Conservation (phyloP, 2,797 vertebrate species). For the Ispidina picta region DNA sequence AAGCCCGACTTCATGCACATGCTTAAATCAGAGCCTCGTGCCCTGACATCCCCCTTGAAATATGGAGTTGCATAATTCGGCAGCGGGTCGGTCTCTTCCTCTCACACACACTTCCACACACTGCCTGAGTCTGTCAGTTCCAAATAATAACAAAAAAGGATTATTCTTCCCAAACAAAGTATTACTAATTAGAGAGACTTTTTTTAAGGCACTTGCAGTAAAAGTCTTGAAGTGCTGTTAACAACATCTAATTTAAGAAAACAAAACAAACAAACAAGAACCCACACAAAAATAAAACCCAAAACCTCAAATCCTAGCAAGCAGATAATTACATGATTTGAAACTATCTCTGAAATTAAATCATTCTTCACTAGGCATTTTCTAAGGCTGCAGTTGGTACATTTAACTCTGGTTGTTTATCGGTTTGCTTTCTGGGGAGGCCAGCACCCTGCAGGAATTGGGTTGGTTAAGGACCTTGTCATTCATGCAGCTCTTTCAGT, state of each 20-base stretch:
- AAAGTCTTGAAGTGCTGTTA: slow-evolving; percentile 31
- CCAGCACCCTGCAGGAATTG: neutral
- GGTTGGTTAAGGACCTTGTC: neutral
- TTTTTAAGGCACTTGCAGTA: neutral
- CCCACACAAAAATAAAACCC: neutral
- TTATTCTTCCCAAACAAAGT: slow-evolving; percentile 34
- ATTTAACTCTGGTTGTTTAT: neutral
- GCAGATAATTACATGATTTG: slow-evolving; percentile 20
- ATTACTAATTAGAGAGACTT: slow-evolving; percentile 20
- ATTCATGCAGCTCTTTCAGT: fast-evolving
- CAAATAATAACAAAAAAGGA: slow-evolving; percentile 11
- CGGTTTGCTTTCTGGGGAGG: neutral
- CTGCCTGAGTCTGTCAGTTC: neutral
- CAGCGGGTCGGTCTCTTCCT: neutral
- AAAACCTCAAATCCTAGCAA: neutral
- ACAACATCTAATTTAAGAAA: slow-evolving; percentile 10
- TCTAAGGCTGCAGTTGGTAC: neutral
- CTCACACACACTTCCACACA: neutral
- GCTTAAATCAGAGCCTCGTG: neutral
- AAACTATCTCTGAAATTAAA: slow-evolving; percentile 15
- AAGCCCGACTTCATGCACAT: fast-evolving
- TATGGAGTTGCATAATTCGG: neutral
- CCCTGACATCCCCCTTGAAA: neutral
- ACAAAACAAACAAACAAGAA: neutral
- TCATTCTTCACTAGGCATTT: neutral